Evolutionary conservation across 2,888 invertebrate genomes (phyloP).

Genomic region (Tiliacea citrago): DNA sequence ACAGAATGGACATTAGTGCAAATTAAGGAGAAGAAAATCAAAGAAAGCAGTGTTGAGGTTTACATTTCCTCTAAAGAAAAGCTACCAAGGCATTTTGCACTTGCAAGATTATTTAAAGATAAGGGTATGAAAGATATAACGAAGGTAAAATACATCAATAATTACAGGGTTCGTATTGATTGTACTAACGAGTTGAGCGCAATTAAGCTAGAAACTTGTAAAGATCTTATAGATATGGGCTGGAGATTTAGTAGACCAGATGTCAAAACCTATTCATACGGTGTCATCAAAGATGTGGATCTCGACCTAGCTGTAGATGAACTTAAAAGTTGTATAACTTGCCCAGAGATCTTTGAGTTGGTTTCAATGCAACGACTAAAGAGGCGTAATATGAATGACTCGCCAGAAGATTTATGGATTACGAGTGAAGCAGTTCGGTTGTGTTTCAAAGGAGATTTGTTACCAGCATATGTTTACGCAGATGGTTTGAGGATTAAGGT

Average conservation of each 20-base stretch:
- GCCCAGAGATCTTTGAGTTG: not conserved
- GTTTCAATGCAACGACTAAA: no score
- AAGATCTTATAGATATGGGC: conserved; percentile 3
- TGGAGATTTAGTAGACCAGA: conserved; percentile 22
- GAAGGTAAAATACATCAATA: conserved; percentile 16
- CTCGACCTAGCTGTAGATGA: conserved; percentile 31
- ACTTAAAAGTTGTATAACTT: not conserved
- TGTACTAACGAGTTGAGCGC: conserved; percentile 1
- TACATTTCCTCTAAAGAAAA: conserved; percentile 10
- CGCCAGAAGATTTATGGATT: no score
- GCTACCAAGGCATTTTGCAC: not conserved
- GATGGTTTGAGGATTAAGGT: no score
- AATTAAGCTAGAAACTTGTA: not conserved
- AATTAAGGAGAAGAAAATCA: conserved; percentile 14
- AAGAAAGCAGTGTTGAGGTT: conserved; percentile 5
- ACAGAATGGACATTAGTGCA: conserved; percentile 9
- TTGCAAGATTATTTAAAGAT: conserved; percentile 9
- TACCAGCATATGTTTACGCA: no score
- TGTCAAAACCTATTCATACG: conserved; percentile 5
- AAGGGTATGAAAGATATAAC: conserved; percentile 10
- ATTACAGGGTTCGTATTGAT: conserved; percentile 17
- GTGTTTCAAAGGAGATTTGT: no score
- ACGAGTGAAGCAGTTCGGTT: no score
- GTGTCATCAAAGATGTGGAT: conserved; percentile 23
- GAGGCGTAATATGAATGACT: no score